These are phyloP conservation scores for Neoniphon sammara DNA, from an alignment of 2,797 vertebrate species.

Conservation along the genomic window DNA sequence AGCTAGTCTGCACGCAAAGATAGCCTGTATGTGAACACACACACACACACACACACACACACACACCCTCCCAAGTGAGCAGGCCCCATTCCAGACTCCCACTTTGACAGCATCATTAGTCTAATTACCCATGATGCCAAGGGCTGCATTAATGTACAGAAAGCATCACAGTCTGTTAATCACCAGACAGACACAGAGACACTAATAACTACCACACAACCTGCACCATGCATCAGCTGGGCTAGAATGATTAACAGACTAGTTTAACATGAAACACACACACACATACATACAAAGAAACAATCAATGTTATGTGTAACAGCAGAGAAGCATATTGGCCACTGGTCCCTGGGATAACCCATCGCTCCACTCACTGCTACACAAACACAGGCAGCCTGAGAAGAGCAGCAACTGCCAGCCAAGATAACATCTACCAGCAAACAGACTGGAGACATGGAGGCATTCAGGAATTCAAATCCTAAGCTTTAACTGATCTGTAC, in stretches of 20 bases:
- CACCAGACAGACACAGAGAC: conserved; percentile 68
- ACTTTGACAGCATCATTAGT: conserved; percentile 80
- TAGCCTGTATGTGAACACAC: conserved; percentile 33
- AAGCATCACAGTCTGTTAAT: conserved; percentile 75
- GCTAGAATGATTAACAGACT: conserved; percentile 51
- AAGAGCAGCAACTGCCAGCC: not conserved
- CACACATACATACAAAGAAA: conserved; percentile 18
- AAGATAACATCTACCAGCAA: not conserved
- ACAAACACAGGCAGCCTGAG: conserved; percentile 22
- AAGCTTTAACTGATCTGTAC: not conserved
- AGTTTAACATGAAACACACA: conserved; percentile 44
- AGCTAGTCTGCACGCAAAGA: conserved; percentile 63
- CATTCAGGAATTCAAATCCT: not conserved
- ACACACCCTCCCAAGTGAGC: conserved; percentile 61
- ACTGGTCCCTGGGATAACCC: conserved; percentile 1
- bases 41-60: not conserved
- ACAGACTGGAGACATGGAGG: conserved; percentile 5
- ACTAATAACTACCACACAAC: conserved; percentile 62
- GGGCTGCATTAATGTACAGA: conserved; percentile 77
- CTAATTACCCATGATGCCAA: conserved; percentile 82
- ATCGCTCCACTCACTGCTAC: conserved; percentile 2
- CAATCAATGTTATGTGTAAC: conserved; percentile 17
- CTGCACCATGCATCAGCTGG: conserved; percentile 43
- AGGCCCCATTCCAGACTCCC: conserved; percentile 69
- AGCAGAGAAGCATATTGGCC: conserved; percentile 22